These are phyloP conservation scores for Rhea pennata DNA, from an alignment of 2,113 vertebrate genomes.

Conservation along the genomic window DNA sequence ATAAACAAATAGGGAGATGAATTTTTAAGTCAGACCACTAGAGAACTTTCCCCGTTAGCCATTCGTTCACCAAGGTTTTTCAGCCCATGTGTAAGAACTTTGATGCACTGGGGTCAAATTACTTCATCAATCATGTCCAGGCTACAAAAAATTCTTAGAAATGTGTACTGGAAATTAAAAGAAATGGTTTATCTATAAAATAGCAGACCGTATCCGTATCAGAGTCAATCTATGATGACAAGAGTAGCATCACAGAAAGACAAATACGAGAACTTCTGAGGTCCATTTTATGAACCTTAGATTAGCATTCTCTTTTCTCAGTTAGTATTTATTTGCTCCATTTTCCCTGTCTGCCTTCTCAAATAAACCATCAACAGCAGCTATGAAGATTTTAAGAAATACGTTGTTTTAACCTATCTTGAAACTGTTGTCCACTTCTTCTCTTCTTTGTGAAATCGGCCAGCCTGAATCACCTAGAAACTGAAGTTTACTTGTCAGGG, in stretches of 20 bases:
- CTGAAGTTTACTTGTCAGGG: not conserved
- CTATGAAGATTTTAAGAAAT: not conserved
- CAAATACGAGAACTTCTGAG: not conserved
- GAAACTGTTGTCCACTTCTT: not conserved
- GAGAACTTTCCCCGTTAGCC: not conserved
- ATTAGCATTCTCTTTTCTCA: not conserved
- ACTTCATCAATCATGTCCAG: not conserved
- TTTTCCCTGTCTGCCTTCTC: not conserved
- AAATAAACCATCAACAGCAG: not conserved
- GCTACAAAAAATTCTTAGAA: not conserved
- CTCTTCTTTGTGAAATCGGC: not conserved
- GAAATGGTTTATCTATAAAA: not conserved
- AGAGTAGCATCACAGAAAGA: not conserved
- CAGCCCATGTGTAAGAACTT: not conserved
- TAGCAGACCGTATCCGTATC: not conserved
- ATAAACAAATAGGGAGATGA: not conserved
- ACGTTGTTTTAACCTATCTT: not conserved
- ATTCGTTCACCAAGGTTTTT: not conserved
- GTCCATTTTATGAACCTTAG: not conserved
- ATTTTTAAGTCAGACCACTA: not conserved
- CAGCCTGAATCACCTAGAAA: not conserved
- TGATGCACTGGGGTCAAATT: accelerated
- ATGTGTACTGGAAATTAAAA: not conserved
- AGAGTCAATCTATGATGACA: not conserved
- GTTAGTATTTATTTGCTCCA: not conserved